Conservation (phyloP, 2,888 invertebrate genomes). For the Trachelus iudaicus region DNA sequence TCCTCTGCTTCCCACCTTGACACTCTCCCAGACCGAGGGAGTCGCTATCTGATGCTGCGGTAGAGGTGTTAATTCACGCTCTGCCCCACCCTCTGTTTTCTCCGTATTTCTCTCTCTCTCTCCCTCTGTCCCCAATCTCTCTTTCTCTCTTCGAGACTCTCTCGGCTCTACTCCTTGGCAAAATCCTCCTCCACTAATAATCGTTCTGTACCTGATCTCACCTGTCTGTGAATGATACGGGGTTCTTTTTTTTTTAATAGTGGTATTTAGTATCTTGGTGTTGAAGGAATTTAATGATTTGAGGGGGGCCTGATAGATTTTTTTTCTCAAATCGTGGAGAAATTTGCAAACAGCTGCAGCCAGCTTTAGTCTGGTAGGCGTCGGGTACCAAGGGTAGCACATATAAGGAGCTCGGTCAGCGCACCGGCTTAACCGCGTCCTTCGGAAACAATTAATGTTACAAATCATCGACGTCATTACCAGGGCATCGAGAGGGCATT, state of each 20-base stretch:
- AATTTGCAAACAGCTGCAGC: background rate
- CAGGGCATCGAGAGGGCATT: conserved; percentile 15
- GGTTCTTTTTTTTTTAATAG: background rate
- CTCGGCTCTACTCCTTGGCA: background rate
- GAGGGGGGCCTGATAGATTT: background rate
- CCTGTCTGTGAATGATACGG: background rate
- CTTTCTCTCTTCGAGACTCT: conserved; percentile 10
- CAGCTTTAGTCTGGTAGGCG: background rate
- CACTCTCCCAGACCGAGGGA: conserved; percentile 19
- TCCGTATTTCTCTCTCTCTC: conserved; percentile 23
- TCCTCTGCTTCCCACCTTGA: conserved; percentile 18
- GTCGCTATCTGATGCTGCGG: conserved; percentile 58
- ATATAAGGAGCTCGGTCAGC: background rate
- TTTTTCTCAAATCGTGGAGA: background rate
- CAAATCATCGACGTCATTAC: conserved; percentile 21
- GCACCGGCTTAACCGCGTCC: conserved; percentile 1
- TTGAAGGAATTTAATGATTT: background rate
- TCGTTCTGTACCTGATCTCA: background rate
- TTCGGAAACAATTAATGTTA: conserved; percentile 20
- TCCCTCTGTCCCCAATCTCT: background rate
- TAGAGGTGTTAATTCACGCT: conserved; percentile 63
- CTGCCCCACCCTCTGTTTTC: conserved; percentile 22
- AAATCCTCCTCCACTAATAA: background rate
- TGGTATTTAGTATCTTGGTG: background rate
- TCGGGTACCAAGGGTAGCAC: background rate